These are phyloP conservation scores for Eilema depressum DNA, from an alignment of 2,888 invertebrate species.

Conservation along the genomic window DNA sequence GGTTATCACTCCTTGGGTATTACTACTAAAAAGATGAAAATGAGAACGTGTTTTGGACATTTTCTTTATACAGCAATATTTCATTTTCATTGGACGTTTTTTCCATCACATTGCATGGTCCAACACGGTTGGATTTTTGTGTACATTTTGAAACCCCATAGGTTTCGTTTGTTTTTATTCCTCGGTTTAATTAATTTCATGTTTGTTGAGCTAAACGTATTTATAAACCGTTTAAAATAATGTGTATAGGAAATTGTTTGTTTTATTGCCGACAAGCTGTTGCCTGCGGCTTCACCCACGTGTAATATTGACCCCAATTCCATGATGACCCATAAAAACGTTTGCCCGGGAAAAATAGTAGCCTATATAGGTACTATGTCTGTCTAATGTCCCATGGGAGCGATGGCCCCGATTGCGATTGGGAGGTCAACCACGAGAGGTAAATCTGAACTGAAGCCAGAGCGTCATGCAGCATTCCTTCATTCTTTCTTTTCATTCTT, in stretches of 20 bases:
- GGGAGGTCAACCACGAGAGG: too few relatives aligned
- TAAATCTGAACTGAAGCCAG: too few relatives aligned
- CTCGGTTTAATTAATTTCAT: constrained; percentile 1
- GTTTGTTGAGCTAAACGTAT: not conserved
- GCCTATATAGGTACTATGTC: not conserved
- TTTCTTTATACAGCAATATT: not conserved
- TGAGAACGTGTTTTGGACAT: not conserved
- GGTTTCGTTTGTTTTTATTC: not conserved
- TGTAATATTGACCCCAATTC: not conserved
- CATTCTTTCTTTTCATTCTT: too few relatives aligned
- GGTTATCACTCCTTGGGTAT: too few relatives aligned
- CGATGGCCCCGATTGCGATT: too few relatives aligned
- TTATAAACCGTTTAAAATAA: not conserved
- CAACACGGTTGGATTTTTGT: not conserved
- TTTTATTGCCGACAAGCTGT: not conserved
- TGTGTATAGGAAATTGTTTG: not conserved
- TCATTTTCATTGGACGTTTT: not conserved
- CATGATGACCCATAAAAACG: not conserved
- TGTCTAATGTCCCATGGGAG: too few relatives aligned
- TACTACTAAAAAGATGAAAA: too few relatives aligned
- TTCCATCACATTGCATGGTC: not conserved
- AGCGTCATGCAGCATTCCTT: too few relatives aligned
- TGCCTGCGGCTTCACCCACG: not conserved
- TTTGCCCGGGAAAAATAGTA: not conserved
- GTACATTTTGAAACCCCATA: not conserved